Conservation (phyloP, 2,888 invertebrate genomes). For the Drosophila neutralis region DNA sequence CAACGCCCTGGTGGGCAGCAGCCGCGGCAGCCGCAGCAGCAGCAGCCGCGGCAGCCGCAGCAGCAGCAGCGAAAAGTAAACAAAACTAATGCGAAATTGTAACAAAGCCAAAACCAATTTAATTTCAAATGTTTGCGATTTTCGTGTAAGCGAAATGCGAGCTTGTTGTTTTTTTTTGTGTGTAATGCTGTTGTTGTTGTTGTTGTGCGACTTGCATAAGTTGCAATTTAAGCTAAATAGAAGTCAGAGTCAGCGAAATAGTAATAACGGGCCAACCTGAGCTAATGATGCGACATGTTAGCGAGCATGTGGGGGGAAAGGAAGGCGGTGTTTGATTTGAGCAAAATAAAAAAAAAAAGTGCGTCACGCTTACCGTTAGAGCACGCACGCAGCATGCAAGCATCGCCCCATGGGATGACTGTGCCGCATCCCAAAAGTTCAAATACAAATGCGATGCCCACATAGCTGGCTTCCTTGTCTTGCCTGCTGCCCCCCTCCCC, state of each 20-base stretch:
- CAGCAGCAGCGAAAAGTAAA: slow-evolving; percentile 13
- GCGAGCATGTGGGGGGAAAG: slow-evolving; percentile 23
- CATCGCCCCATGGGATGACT: slow-evolving; percentile 49
- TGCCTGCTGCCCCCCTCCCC: background rate
- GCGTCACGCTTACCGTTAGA: slow-evolving; percentile 78
- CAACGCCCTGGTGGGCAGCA: slow-evolving; percentile 58
- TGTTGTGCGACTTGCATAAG: slow-evolving; percentile 62
- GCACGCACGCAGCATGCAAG: slow-evolving; percentile 57
- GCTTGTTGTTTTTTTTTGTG: slow-evolving; percentile 20
- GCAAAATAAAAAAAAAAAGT: slow-evolving; percentile 46
- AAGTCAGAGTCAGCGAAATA: slow-evolving; percentile 51
- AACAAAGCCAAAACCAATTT: slow-evolving; percentile 69
- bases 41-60: background rate
- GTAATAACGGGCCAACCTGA: slow-evolving; percentile 66
- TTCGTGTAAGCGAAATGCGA: slow-evolving; percentile 34
- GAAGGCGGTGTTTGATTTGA: slow-evolving; percentile 31
- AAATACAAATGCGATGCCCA: slow-evolving; percentile 43
- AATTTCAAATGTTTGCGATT: slow-evolving; percentile 62
- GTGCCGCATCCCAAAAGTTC: slow-evolving; percentile 57
- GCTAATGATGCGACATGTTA: slow-evolving; percentile 76
- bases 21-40: no score
- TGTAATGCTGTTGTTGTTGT: slow-evolving; percentile 9
- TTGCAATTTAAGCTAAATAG: slow-evolving; percentile 68
- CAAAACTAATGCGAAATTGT: slow-evolving; percentile 52
- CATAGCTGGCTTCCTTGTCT: slow-evolving; percentile 31